A percentile compares a stretch with the other conserved stretches of the same genome.
Conservation (phyloP, 2,888 invertebrate species). For the Cacoxenus indagator region DNA sequence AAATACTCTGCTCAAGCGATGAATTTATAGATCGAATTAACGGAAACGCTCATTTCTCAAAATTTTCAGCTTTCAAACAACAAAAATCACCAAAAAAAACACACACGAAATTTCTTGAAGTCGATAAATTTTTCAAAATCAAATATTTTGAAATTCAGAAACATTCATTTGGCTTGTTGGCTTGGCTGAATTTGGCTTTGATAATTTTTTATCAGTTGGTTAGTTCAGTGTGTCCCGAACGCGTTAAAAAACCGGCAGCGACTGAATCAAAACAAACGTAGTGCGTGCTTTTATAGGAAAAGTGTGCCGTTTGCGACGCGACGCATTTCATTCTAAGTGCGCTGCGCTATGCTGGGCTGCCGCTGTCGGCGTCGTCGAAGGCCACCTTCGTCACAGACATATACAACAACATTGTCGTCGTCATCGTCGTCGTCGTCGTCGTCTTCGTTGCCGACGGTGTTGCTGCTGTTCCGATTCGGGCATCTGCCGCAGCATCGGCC, state of each 20-base stretch:
- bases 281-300: slow-evolving; percentile 62
- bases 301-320: slow-evolving; percentile 18
- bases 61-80: too few relatives aligned
- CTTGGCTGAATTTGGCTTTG: slow-evolving; percentile 1
- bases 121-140: not conserved
- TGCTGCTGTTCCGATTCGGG: slow-evolving; percentile 6
- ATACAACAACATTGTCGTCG: not conserved
- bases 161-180: not conserved
- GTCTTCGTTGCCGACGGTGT: not conserved
- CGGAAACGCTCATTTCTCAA: too few relatives aligned
- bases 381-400: not conserved
- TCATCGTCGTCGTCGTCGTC: not conserved
- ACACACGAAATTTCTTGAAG: not conserved
- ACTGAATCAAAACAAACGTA: slow-evolving; percentile 67
- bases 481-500: slow-evolving; percentile 24
- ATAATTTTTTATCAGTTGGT: slow-evolving; percentile 22
- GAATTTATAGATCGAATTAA: too few relatives aligned
- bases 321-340: not conserved
- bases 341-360: not conserved
- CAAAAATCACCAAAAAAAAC: too few relatives aligned
- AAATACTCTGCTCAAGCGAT: too few relatives aligned
- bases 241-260: slow-evolving; percentile 62
- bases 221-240: slow-evolving; percentile 41
- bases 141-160: not conserved
- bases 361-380: not conserved